Conservation (phyloP, 2,888 invertebrate species). For the Phania funesta region DNA sequence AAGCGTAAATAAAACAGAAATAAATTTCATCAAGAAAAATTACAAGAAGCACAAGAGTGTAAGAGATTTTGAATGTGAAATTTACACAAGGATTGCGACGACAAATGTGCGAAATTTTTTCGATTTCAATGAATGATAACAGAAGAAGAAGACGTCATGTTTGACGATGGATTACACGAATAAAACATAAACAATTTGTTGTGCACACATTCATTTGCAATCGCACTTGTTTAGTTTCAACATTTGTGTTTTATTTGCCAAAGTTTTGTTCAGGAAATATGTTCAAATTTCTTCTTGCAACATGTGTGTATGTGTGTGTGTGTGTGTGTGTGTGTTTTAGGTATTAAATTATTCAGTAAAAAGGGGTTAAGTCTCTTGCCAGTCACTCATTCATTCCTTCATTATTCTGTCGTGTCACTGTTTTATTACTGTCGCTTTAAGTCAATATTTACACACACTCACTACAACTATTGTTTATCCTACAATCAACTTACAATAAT, state of each 20-base stretch:
- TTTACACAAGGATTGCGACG: slow-evolving; percentile 67
- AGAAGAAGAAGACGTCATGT: no score
- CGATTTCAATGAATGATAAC: slow-evolving; percentile 18
- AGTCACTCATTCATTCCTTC: slow-evolving; percentile 72
- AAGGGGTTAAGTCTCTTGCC: slow-evolving; percentile 54
- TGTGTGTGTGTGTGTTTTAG: neutral
- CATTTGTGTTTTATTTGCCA: slow-evolving; percentile 76
- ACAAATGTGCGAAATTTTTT: slow-evolving; percentile 74
- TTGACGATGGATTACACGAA: slow-evolving; percentile 35
- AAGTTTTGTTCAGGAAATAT: slow-evolving; percentile 76
- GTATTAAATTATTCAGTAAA: neutral
- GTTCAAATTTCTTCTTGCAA: slow-evolving; percentile 73
- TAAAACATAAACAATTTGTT: slow-evolving; percentile 51
- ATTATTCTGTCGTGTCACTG: slow-evolving; percentile 28
- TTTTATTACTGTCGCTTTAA: slow-evolving; percentile 5
- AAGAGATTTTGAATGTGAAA: slow-evolving; percentile 14
- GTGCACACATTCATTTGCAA: slow-evolving; percentile 1
- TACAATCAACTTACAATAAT: slow-evolving; percentile 15
- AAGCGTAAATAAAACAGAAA: neutral
- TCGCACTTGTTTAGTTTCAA: slow-evolving; percentile 26
- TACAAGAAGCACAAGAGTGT: slow-evolving; percentile 36
- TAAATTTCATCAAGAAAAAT: slow-evolving; percentile 1
- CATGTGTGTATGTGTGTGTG: neutral
- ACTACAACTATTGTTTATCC: neutral
- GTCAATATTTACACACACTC: slow-evolving; percentile 51